Evolutionary conservation across 2,113 vertebrate species (phyloP).

Genomic region (Nymphicus hollandicus): DNA sequence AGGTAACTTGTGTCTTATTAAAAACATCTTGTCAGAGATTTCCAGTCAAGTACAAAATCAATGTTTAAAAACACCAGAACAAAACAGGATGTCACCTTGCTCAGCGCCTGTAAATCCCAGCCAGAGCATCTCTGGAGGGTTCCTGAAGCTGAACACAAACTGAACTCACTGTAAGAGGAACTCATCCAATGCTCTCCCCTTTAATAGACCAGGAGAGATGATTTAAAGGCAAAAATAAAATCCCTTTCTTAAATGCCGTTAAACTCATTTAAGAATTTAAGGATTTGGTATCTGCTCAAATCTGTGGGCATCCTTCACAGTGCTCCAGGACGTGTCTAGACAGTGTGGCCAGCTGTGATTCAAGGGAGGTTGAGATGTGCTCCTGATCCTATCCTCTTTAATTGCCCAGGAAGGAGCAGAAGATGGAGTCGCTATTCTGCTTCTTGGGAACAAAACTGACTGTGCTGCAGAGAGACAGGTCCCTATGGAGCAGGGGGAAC

Average conservation of each 20-base stretch:
- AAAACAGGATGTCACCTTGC: neutral
- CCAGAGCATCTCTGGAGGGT: neutral
- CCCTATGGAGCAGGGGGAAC: slow-evolving; percentile 70
- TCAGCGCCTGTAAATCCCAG: neutral
- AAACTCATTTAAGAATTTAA: neutral
- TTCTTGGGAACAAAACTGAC: slow-evolving; percentile 92
- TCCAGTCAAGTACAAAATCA: neutral
- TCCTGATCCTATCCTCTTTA: neutral
- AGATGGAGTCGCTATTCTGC: slow-evolving; percentile 74
- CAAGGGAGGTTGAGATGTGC: neutral
- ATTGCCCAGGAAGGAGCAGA: slow-evolving; percentile 76
- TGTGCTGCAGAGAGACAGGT: slow-evolving; percentile 72
- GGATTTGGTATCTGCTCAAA: neutral
- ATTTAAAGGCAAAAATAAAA: neutral
- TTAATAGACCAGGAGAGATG: neutral
- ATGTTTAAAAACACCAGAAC: neutral
- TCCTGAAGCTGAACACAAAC: neutral
- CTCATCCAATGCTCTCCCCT: neutral
- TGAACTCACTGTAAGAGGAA: neutral
- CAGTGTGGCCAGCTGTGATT: neutral
- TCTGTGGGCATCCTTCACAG: neutral
- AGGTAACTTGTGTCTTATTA: neutral
- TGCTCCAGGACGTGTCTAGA: no score
- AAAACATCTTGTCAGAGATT: neutral
- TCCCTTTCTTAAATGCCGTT: neutral